Evolutionary conservation across 2,797 vertebrate species (phyloP), one percentile per base, ranked within the genome.

Genomic region (Cyprinodon diabolis): DNA sequence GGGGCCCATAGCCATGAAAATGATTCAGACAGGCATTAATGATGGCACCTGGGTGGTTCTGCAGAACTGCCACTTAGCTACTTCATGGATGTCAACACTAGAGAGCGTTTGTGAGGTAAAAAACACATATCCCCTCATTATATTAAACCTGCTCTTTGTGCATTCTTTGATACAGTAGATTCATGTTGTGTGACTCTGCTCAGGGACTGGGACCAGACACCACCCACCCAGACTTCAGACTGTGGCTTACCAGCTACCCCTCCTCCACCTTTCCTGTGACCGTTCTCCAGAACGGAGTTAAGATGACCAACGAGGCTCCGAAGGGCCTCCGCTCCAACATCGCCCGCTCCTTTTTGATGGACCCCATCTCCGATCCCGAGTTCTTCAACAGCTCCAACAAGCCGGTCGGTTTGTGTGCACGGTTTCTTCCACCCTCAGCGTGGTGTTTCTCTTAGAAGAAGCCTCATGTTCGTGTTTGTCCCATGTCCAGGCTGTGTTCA

Each of bases 161-260:
- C 15, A 51, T 45, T 65, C 4, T 21, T 76, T 6, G 30, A 30
- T 30, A 1, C 25, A 4, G 13, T 72, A 68, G 57, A 75, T 17
- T 25, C 23, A 4, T 2, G 66, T 25, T 74, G 47, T 71, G 37
- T 79, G 58, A 37, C 45, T 76, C 37, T 78, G 65, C 85, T 5
- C 84, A 98, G 96, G 96, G 96, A 78, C 87, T 97, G 76, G 97
- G 95, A 82, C 93, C 95, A 21, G 96, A 98, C 25, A 89, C 90
- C 5, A 96, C 96, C 3, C 96, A 98, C 77, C 96, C 96, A 37
- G 96, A 97, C 84, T 97, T 97, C 92, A 94, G 96, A 13, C 87
- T 98, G 40, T 98, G 97, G 96, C 92, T 98, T 79, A 97, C 96
- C 23, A 98, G 97, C 92, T 98, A 97, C 90, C 96, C 97, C 0